Percentiles rank a stretch among this genome's conserved stretches.
Evolutionary conservation across 2,797 vertebrate species (phyloP).

Genomic region (Chaetophractus vellerosus): DNA sequence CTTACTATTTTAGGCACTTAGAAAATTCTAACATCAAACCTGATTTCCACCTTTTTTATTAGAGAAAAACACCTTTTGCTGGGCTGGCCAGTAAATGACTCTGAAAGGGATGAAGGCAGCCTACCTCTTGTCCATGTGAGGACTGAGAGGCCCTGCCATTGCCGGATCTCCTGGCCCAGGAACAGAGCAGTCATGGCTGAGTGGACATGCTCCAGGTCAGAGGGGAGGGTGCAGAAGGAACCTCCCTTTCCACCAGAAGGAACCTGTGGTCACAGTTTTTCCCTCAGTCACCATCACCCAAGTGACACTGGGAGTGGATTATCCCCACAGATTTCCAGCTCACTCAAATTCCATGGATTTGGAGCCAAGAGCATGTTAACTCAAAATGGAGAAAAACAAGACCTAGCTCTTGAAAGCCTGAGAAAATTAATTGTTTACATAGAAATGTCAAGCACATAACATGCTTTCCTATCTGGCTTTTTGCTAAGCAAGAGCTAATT

Average conservation of each 20-base stretch:
- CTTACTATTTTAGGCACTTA: conserved; percentile 80
- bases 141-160: neutral
- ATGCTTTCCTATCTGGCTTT: neutral
- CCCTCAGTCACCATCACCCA: neutral
- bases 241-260: neutral
- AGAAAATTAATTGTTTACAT: neutral
- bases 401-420: conserved; percentile 14
- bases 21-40: conserved; percentile 27
- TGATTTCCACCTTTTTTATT: conserved; percentile 21
- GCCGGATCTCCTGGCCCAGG: neutral
- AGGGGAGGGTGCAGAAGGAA: neutral
- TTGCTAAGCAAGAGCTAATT: neutral
- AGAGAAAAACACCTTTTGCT: neutral
- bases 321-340: neutral
- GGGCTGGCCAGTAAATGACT: neutral
- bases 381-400: neutral
- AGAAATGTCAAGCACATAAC: no score
- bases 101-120: neutral
- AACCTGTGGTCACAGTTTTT: neutral
- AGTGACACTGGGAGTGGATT: neutral
- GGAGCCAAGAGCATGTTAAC: neutral
- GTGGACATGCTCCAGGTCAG: neutral
- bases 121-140: neutral
- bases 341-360: neutral
- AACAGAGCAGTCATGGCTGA: neutral